Conservation (phyloP, 2,888 invertebrate species). For the Acholoe squamosa region DNA sequence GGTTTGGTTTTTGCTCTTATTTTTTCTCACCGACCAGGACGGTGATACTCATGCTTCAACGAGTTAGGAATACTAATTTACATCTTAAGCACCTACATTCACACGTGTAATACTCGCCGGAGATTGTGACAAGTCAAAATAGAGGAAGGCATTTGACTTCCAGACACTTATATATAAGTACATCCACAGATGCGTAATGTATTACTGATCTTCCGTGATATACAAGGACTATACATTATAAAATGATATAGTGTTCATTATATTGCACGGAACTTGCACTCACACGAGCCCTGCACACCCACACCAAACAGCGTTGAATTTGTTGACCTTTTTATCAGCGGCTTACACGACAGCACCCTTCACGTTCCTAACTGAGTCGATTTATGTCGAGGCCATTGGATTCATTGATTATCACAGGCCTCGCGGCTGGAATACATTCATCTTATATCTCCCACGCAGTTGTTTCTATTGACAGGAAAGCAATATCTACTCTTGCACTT, state of each 20-base stretch:
- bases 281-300: background rate
- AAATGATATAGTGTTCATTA: background rate
- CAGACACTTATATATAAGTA: background rate
- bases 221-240: background rate
- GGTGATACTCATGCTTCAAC: too few species aligned
- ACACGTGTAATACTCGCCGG: too few species aligned
- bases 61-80: too few species aligned
- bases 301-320: slow-evolving; percentile 22
- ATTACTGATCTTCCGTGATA: background rate
- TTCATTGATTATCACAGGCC: background rate
- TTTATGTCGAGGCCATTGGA: background rate
- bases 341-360: slow-evolving; percentile 12
- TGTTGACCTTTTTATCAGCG: background rate
- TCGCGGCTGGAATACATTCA: background rate
- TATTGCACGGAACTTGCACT: background rate
- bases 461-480: background rate
- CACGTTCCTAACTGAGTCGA: background rate
- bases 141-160: background rate
- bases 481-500: background rate
- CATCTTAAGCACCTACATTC: too few species aligned
- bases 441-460: background rate
- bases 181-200: background rate
- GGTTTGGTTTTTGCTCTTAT: too few species aligned
- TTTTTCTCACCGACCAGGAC: too few species aligned
- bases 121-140: too few species aligned